Conservation (phyloP, 2,888 invertebrate genomes). For the Caenorhabditis afra region DNA sequence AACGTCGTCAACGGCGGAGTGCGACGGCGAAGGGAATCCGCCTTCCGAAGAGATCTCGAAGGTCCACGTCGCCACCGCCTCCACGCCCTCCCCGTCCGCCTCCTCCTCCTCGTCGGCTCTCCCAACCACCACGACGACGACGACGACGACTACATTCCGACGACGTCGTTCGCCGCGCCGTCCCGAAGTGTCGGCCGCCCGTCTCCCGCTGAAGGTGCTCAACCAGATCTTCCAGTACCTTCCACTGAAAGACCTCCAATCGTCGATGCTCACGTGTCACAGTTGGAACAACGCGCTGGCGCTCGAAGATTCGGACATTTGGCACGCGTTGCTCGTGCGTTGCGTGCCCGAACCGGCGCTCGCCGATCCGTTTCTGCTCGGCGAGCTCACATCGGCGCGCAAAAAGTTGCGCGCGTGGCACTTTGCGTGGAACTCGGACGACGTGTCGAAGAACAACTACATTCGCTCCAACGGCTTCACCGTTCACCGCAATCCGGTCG, state of each 20-base stretch:
- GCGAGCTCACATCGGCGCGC: conserved; percentile 91
- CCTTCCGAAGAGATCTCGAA: neutral
- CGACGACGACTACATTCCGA: neutral
- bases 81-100: neutral
- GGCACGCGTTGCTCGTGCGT: conserved; percentile 91
- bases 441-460: conserved; percentile 95
- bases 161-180: conserved; percentile 38
- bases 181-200: conserved; percentile 65
- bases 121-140: neutral
- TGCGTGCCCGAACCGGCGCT: conserved; percentile 91
- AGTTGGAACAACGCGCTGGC: conserved; percentile 92
- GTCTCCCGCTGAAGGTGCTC: conserved; percentile 72
- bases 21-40: conserved; percentile 59
- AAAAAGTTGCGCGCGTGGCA: conserved; percentile 93
- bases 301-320: conserved; percentile 84
- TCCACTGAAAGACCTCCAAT: conserved; percentile 86
- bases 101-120: no score
- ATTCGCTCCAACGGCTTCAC: conserved; percentile 97
- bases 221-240: conserved; percentile 72
- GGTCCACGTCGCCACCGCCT: neutral
- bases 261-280: conserved; percentile 93
- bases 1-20: conserved; percentile 24
- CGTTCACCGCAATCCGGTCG: conserved; percentile 96
- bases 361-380: conserved; percentile 90
- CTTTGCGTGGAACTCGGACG: conserved; percentile 97